A percentile compares a stretch with the other conserved stretches of the same genome.
Evolutionary conservation across 2,888 invertebrate species (phyloP).

Genomic region (Hyposoter didymator): DNA sequence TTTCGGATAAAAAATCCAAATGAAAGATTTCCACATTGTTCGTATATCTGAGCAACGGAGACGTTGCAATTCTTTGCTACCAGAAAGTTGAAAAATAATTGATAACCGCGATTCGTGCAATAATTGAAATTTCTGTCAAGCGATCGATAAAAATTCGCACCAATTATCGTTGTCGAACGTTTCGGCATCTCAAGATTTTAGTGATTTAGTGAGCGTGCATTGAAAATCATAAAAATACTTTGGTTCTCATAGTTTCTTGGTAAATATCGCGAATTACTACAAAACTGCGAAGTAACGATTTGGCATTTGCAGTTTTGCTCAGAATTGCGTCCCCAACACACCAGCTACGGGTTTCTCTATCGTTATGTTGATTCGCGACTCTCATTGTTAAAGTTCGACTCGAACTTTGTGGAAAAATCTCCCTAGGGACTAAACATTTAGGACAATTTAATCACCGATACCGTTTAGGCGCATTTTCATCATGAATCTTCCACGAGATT

Average conservation of each 20-base stretch:
- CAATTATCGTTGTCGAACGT: not conserved
- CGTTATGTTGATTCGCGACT: too few species aligned
- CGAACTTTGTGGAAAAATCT: not conserved
- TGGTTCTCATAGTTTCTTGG: not conserved
- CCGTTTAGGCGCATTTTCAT: not conserved
- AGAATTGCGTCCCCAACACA: too few species aligned
- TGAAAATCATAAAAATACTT: not conserved
- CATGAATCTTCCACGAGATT: not conserved
- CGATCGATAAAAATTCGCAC: not conserved
- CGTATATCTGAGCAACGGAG: not conserved
- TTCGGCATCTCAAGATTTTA: not conserved
- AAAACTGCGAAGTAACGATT: constrained; percentile 9
- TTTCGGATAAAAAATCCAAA: not conserved
- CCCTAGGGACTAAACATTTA: not conserved
- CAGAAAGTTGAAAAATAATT: not conserved
- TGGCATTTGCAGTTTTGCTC: not conserved
- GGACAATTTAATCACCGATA: not conserved
- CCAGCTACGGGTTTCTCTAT: too few species aligned
- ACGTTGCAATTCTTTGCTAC: not conserved
- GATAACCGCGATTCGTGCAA: not conserved
- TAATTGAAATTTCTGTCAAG: not conserved
- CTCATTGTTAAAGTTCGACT: not conserved
- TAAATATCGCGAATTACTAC: constrained; percentile 11
- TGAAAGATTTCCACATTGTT: not conserved
- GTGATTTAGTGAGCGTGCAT: not conserved